Percentiles rank a stretch among this genome's conserved stretches.
Evolutionary conservation across 2,113 vertebrate species (phyloP).

Genomic region (Ahaetulla prasina): DNA sequence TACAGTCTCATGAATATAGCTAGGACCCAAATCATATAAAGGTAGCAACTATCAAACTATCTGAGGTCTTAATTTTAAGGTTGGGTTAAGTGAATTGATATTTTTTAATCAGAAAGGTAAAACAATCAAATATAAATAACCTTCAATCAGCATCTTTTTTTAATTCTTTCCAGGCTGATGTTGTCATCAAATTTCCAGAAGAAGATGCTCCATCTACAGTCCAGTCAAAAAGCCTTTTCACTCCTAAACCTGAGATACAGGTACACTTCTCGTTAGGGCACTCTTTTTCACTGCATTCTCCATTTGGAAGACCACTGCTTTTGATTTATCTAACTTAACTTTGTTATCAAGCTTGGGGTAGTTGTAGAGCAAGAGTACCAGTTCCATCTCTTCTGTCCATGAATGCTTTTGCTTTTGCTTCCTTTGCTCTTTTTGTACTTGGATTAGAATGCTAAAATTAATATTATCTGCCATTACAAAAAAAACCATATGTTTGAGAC

Average conservation of each 20-base stretch:
- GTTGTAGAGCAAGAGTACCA: not conserved
- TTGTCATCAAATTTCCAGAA: slow-evolving; percentile 91
- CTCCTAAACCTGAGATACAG: slow-evolving; percentile 95
- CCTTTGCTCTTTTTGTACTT: not conserved
- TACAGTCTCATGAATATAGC: not conserved
- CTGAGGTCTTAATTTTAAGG: not conserved
- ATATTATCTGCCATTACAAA: not conserved
- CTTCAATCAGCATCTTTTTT: not conserved
- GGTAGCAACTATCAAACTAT: not conserved
- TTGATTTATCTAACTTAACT: not conserved
- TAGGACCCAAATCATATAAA: not conserved
- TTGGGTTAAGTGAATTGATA: not conserved
- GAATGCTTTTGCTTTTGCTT: not conserved
- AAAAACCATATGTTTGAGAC: not conserved
- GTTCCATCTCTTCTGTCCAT: not conserved
- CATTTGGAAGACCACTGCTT: not conserved
- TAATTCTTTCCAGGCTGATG: slow-evolving; percentile 79
- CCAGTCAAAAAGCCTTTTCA: slow-evolving; percentile 89
- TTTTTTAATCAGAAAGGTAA: not conserved
- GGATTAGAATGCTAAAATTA: not conserved
- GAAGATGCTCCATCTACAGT: slow-evolving; percentile 85
- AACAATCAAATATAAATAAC: not conserved
- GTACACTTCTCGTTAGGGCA: slow-evolving; percentile 57
- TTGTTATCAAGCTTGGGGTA: too few species aligned
- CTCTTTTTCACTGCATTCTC: not conserved